Evolutionary conservation across 2,113 vertebrate species (phyloP).

Genomic region (Brachirus orientalis): DNA sequence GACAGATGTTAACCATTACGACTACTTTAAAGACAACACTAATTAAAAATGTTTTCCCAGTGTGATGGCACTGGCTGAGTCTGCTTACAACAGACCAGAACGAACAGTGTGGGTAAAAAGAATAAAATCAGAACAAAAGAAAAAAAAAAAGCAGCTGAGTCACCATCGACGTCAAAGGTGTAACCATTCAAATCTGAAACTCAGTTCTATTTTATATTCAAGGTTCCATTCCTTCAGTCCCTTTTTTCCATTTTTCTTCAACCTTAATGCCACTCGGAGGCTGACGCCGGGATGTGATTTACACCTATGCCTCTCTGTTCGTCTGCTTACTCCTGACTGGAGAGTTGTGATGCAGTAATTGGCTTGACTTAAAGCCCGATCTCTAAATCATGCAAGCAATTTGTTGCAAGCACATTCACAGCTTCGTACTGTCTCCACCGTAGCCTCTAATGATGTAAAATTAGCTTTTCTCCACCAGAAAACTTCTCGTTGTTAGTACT

Average conservation of each 20-base stretch:
- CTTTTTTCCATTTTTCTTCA: conserved; percentile 20
- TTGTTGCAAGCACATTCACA: conserved; percentile 4
- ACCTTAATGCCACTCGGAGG: conserved; percentile 11
- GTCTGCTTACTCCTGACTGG: conserved; percentile 64
- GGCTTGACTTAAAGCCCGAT: conserved; percentile 58
- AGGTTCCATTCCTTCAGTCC: conserved; percentile 14
- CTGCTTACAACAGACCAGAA: conserved; percentile 1
- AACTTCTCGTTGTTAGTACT: conserved; percentile 15
- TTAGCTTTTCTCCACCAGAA: conserved; percentile 3
- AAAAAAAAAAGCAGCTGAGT: conserved; percentile 6
- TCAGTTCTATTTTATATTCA: conserved; percentile 37
- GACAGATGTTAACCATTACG: conserved; percentile 49
- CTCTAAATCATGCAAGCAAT: conserved; percentile 58
- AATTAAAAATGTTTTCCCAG: background rate
- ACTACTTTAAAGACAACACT: conserved; percentile 22
- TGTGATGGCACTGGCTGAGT: conserved; percentile 5
- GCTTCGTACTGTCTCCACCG: too few relatives aligned
- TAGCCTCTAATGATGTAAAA: background rate
- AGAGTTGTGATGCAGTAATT: conserved; percentile 58
- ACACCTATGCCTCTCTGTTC: conserved; percentile 40
- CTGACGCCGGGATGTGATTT: conserved; percentile 40
- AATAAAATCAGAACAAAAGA: background rate
- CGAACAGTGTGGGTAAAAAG: background rate
- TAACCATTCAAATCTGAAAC: conserved; percentile 15
- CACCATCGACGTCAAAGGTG: background rate